Conservation (phyloP, 2,888 invertebrate species). For the Xestoiulus laeticollis region DNA sequence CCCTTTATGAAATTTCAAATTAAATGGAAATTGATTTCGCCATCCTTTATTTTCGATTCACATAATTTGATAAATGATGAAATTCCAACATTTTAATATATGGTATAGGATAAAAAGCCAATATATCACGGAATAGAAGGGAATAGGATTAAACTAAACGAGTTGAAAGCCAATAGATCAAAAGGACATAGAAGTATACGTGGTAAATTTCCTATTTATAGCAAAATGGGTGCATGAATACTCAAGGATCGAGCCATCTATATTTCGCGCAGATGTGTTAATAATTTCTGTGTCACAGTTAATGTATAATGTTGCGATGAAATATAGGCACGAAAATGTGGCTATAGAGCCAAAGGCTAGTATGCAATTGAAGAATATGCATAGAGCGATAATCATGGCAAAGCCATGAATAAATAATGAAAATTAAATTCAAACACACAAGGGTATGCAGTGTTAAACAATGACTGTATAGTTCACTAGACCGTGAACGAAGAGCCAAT, state of each 20-base stretch:
- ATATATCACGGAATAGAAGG: neutral
- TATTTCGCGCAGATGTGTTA: neutral
- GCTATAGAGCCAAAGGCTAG: neutral
- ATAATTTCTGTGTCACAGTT: neutral
- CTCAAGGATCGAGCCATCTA: neutral
- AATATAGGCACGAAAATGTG: neutral
- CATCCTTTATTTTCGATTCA: neutral
- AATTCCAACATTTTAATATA: constrained; percentile 39
- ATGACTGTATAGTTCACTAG: neutral
- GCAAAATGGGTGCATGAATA: neutral
- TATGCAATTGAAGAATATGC: neutral
- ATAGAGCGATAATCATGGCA: neutral
- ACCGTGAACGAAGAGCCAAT: neutral
- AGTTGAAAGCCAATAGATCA: neutral
- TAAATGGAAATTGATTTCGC: neutral
- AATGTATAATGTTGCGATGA: neutral
- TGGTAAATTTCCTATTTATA: neutral
- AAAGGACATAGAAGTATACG: neutral
- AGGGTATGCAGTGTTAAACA: neutral
- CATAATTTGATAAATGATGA: neutral
- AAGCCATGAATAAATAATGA: constrained; percentile 30
- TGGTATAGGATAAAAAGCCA: neutral
- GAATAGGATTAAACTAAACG: neutral
- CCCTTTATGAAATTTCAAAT: neutral
- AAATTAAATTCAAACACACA: neutral